Percentiles rank a stretch among this genome's conserved stretches.
Conservation (phyloP, 2,888 invertebrate genomes). For the Pollenia amentaria region DNA sequence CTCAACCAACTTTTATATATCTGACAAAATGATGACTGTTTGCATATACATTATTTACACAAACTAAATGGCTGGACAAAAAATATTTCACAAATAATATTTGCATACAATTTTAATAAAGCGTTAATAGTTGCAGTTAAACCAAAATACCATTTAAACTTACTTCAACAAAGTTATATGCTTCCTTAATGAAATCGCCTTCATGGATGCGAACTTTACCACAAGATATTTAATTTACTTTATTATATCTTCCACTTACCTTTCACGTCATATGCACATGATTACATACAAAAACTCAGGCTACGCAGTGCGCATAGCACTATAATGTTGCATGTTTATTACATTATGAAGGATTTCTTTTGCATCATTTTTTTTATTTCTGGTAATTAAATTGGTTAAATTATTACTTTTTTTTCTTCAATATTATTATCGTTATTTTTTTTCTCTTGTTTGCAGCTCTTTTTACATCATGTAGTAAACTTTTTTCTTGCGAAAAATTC, state of each 20-base stretch:
- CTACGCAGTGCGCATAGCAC: background rate
- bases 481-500: background rate
- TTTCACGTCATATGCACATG: background rate
- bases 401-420: background rate
- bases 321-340: conserved; percentile 28
- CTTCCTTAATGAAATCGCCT: background rate
- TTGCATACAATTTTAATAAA: background rate
- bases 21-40: too few relatives aligned
- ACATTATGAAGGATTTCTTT: conserved; percentile 16
- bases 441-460: background rate
- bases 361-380: conserved; percentile 3
- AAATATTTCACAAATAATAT: too few relatives aligned
- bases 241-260: conserved; percentile 4
- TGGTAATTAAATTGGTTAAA: conserved; percentile 19
- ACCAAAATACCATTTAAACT: background rate
- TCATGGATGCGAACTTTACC: too few relatives aligned
- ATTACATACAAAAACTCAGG: background rate
- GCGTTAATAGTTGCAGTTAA: conserved; percentile 3
- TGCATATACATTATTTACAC: too few relatives aligned
- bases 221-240: background rate
- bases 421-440: background rate
- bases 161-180: background rate
- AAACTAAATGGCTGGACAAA: too few relatives aligned
- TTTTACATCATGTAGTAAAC: too few relatives aligned
- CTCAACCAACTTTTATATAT: too few relatives aligned